phyloP scores from a whole-genome alignment of 2,797 vertebrate species.

The Capromys pilorides region DNA sequence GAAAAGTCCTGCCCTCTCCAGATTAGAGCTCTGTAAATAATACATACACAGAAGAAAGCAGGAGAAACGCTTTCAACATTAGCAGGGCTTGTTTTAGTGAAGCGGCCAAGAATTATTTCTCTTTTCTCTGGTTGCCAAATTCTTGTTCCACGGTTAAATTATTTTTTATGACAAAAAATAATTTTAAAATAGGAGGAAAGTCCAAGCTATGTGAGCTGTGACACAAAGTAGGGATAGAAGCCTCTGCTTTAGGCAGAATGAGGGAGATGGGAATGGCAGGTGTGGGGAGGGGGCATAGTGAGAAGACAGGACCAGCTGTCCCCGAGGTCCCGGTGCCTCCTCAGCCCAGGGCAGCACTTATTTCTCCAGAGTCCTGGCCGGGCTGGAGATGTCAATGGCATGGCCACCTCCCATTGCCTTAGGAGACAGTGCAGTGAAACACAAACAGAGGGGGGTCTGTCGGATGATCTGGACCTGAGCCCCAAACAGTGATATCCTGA shows the following conservation, averaged over 20 bases:
- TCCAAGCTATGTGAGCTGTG: not conserved
- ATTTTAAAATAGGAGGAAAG: constrained; percentile 19
- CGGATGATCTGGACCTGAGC: not conserved
- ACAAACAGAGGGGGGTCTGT: not conserved
- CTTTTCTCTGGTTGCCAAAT: constrained; percentile 68
- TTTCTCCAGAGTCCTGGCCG: not conserved
- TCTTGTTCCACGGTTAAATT: constrained; percentile 74
- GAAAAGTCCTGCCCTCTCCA: constrained; percentile 56
- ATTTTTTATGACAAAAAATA: constrained; percentile 66
- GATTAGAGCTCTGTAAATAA: constrained; percentile 71
- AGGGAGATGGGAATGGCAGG: not conserved
- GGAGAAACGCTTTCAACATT: constrained; percentile 64
- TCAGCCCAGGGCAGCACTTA: not conserved
- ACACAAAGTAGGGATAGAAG: not conserved
- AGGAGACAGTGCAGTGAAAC: not conserved
- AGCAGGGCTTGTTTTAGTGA: constrained; percentile 43
- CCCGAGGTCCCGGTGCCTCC: not conserved
- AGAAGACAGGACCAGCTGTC: not conserved
- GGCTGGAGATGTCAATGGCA: not conserved
- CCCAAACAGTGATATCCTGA: not conserved
- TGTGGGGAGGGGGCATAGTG: not conserved
- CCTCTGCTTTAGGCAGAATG: not conserved
- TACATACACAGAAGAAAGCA: not conserved
- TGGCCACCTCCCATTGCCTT: not conserved
- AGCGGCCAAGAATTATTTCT: constrained; percentile 61